These are phyloP conservation scores for Aphyosemion australe DNA, from an alignment of 2,113 vertebrate genomes.

Conservation along the genomic window DNA sequence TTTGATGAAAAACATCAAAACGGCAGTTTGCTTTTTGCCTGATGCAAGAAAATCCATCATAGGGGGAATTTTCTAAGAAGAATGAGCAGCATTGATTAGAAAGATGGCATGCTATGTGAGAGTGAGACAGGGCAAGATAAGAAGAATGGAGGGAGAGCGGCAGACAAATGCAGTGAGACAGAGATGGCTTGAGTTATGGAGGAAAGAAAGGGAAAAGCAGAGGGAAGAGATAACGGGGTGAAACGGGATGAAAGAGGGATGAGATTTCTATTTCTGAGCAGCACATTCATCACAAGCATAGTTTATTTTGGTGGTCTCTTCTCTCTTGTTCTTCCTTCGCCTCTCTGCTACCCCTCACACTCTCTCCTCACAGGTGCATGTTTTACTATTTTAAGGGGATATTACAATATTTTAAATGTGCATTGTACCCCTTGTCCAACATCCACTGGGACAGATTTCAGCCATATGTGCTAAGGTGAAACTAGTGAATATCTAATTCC, in stretches of 20 bases:
- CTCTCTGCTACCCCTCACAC: neutral
- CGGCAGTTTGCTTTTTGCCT: conserved; percentile 25
- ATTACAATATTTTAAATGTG: conserved; percentile 3
- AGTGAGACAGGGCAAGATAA: conserved; percentile 25
- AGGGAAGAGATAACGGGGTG: conserved; percentile 47
- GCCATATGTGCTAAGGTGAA: no score
- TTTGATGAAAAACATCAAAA: conserved; percentile 37
- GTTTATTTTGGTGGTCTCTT: conserved; percentile 65
- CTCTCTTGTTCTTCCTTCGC: conserved; percentile 20
- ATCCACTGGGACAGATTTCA: neutral
- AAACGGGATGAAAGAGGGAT: conserved; percentile 61
- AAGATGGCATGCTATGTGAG: conserved; percentile 59
- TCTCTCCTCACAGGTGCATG: neutral
- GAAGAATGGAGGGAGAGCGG: conserved; percentile 17
- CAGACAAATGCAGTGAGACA: conserved; percentile 42
- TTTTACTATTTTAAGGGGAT: neutral
- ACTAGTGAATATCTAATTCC: no score
- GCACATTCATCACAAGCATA: conserved; percentile 66
- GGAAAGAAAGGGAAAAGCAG: conserved; percentile 32
- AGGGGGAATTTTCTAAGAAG: conserved; percentile 64
- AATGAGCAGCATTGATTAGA: conserved; percentile 72
- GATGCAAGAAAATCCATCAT: conserved; percentile 55
- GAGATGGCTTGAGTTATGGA: conserved; percentile 42
- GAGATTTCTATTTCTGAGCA: conserved; percentile 72
- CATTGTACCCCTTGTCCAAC: neutral